These are phyloP conservation scores for Ptychobarbus kaznakovi DNA, from an alignment of 2,797 vertebrate genomes.

Conservation along the genomic window DNA sequence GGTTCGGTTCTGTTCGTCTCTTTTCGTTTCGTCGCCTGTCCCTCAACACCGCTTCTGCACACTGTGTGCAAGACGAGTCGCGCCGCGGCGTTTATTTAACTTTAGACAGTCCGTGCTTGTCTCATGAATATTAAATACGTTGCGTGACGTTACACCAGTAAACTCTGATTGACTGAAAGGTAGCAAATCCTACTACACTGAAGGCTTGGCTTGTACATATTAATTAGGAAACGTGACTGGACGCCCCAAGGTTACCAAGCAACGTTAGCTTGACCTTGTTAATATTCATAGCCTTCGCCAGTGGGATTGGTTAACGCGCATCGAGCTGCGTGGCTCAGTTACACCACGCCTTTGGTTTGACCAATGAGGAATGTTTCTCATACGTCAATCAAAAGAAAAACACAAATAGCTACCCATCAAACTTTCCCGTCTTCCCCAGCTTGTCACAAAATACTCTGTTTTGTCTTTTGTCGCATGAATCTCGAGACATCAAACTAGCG, in stretches of 20 bases:
- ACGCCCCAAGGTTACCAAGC: constrained; percentile 27
- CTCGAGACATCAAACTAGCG: not conserved
- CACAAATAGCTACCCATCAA: not conserved
- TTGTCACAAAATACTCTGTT: not conserved
- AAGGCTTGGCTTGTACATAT: constrained; percentile 25
- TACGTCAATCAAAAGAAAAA: constrained; percentile 1
- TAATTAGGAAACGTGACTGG: constrained; percentile 21
- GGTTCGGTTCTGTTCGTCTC: constrained; percentile 13
- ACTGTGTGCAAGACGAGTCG: constrained; percentile 38
- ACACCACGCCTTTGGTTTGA: not conserved
- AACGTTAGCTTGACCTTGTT: not conserved
- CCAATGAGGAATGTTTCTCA: constrained; percentile 8
- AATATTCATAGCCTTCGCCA: constrained; percentile 6
- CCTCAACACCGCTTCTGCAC: not conserved
- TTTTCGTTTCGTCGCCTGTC: not conserved
- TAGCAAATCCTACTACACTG: constrained; percentile 4
- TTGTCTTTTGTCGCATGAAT: not conserved
- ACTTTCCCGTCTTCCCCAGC: not conserved
- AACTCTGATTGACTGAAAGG: constrained; percentile 2
- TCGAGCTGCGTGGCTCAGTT: constrained; percentile 28
- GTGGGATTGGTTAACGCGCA: not conserved
- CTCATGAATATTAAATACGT: constrained; percentile 38
- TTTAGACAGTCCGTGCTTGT: constrained; percentile 35
- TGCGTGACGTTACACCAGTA: constrained; percentile 1
- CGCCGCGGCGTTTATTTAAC: constrained; percentile 48